Conservation (phyloP, 2,797 vertebrate genomes). For the Chrosomus eos region DNA sequence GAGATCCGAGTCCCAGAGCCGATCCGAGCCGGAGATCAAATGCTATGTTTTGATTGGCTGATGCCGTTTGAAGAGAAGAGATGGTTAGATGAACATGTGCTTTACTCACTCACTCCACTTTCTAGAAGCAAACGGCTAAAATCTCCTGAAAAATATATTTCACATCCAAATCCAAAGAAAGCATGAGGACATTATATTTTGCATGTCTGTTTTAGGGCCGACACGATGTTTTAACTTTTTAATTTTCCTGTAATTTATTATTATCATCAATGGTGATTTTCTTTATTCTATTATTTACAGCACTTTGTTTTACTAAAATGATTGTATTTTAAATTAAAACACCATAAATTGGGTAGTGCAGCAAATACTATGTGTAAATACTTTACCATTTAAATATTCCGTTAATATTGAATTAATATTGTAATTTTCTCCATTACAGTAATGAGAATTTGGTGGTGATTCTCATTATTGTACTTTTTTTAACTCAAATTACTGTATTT, state of each 20-base stretch:
- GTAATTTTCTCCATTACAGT: not conserved
- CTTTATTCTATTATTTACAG: not conserved
- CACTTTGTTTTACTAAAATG: not conserved
- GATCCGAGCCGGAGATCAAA: not conserved
- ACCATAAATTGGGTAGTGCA: not conserved
- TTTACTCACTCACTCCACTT: not conserved
- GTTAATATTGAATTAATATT: not conserved
- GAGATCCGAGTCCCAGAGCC: not conserved
- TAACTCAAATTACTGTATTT: too few species aligned
- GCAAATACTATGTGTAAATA: not conserved
- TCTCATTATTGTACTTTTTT: too few species aligned
- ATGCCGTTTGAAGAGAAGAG: slow-evolving; percentile 38
- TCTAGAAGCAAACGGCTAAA: not conserved
- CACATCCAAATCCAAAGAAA: not conserved
- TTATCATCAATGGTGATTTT: not conserved
- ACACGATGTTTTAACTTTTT: too few species aligned
- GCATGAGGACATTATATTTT: not conserved
- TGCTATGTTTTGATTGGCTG: not conserved
- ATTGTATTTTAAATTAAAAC: not conserved
- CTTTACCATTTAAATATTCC: not conserved
- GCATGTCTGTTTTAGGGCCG: not conserved
- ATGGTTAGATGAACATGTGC: not conserved
- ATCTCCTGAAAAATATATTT: too few species aligned
- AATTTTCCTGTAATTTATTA: too few species aligned
- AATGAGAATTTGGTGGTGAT: not conserved